Evolutionary conservation across 2,113 vertebrate genomes (phyloP).

Genomic region (Regulus satrapa): DNA sequence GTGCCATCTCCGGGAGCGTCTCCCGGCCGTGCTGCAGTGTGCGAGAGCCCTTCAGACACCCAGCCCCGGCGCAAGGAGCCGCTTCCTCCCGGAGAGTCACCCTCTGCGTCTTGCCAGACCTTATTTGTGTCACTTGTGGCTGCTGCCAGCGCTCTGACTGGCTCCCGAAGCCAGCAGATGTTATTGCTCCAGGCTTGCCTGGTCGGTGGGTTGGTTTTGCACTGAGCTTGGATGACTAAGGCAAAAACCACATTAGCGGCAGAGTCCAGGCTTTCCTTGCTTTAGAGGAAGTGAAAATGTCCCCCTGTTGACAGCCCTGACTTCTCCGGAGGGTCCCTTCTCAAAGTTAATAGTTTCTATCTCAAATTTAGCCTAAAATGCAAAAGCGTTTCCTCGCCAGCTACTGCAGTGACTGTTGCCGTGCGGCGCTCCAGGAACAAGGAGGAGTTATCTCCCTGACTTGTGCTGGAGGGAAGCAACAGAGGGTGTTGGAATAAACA

Average conservation of each 20-base stretch:
- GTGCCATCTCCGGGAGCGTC: not conserved
- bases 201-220: slow-evolving; percentile 26
- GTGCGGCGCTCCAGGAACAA: not conserved
- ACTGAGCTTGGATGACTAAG: slow-evolving; percentile 60
- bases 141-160: not conserved
- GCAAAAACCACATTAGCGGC: slow-evolving; percentile 20
- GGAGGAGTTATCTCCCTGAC: not conserved
- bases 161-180: slow-evolving; percentile 22
- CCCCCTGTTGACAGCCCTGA: not conserved
- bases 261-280: not conserved
- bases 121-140: not conserved
- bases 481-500: slow-evolving; percentile 47
- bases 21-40: not conserved
- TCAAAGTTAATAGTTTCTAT: not conserved
- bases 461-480: slow-evolving; percentile 4
- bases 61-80: not conserved
- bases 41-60: not conserved
- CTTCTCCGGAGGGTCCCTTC: not conserved
- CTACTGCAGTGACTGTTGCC: not conserved
- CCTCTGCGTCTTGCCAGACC: not conserved
- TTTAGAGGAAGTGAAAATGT: not conserved
- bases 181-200: not conserved
- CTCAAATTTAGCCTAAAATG: not conserved
- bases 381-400: not conserved
- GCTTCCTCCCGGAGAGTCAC: not conserved